phyloP scores from a whole-genome alignment of 2,113 vertebrate species.

The Mastomys natalensis region DNA sequence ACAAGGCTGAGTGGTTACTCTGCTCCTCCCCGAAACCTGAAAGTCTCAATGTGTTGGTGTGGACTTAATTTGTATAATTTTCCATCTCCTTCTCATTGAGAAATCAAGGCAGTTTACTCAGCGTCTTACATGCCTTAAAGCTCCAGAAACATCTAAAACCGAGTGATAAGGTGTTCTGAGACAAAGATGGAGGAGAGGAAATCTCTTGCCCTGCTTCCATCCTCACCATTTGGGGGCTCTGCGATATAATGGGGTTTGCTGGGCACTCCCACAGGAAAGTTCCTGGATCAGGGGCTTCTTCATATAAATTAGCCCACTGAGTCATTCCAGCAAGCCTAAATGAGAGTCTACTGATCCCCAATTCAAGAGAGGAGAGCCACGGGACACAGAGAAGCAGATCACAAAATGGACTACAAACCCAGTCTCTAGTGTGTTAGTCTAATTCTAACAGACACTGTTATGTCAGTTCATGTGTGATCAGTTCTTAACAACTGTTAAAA shows the following conservation, averaged over 20 bases:
- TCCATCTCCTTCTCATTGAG: neutral
- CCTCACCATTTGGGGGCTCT: neutral
- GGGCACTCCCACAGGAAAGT: fast-evolving
- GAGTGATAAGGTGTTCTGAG: neutral
- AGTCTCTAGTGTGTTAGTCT: neutral
- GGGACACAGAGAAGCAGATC: neutral
- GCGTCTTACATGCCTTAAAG: neutral
- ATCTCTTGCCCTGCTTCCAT: neutral
- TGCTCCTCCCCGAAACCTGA: neutral
- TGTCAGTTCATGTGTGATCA: too few species aligned
- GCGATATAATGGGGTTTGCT: too few species aligned
- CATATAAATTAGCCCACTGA: neutral
- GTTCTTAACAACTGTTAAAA: neutral
- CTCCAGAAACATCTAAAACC: neutral
- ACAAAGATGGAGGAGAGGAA: too few species aligned
- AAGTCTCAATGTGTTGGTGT: neutral
- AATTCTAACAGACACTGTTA: neutral
- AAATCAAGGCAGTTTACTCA: neutral
- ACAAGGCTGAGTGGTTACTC: neutral
- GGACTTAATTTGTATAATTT: neutral
- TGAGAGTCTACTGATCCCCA: neutral
- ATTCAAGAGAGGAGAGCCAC: neutral
- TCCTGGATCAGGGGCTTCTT: neutral
- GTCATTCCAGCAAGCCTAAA: too few species aligned
- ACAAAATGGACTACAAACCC: neutral